A percentile compares a stretch with the other conserved stretches of the same genome.
Conservation (phyloP, 2,797 vertebrate genomes). For the Thripadectes ignobilis region DNA sequence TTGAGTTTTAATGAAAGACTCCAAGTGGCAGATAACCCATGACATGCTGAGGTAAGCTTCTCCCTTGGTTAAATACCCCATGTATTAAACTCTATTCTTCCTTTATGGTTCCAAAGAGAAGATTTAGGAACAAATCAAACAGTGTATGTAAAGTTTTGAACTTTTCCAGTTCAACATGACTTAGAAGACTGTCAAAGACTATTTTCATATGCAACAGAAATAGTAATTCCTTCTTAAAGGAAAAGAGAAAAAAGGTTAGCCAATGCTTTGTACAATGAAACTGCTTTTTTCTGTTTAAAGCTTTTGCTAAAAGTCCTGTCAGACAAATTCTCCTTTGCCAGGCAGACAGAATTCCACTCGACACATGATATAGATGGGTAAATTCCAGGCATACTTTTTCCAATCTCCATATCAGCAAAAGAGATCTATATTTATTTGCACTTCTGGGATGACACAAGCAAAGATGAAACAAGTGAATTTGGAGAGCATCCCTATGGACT, state of each 20-base stretch:
- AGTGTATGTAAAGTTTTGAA: not conserved
- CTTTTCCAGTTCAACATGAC: not conserved
- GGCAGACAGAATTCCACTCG: not conserved
- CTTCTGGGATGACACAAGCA: not conserved
- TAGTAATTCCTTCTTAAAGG: not conserved
- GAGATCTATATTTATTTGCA: not conserved
- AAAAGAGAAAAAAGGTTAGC: not conserved
- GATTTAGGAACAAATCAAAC: not conserved
- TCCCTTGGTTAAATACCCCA: not conserved
- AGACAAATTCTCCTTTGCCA: not conserved
- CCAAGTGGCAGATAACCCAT: not conserved
- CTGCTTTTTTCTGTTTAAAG: not conserved
- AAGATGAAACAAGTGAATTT: not conserved
- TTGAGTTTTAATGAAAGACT: not conserved
- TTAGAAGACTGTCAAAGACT: not conserved
- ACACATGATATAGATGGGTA: not conserved
- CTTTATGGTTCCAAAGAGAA: not conserved
- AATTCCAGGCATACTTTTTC: not conserved
- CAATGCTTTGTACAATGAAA: not conserved
- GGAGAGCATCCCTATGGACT: not conserved
- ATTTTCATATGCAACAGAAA: not conserved
- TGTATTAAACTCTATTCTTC: not conserved
- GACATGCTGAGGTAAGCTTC: not conserved
- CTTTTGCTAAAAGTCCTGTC: not conserved
- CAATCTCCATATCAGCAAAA: not conserved